Base-by-base conservation (phyloP, 2,888 invertebrate genomes). In the Dione juno region DNA sequence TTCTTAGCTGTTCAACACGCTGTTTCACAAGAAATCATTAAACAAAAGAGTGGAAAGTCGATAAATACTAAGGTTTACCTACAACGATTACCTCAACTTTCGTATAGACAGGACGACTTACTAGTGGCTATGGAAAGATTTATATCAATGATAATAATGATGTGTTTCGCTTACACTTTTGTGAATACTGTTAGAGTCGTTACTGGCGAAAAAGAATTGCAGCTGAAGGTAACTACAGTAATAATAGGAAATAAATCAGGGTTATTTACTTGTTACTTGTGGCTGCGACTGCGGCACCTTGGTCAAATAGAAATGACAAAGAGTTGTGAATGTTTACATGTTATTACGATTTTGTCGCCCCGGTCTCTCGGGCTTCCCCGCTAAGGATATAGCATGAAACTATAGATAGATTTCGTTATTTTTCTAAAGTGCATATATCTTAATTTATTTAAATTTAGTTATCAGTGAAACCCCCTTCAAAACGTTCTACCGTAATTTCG, bases 111-210 rank as follows among this genome's bases (percentile, higher is more conserved):
- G 63, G 97, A 98, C 85, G 92, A 94, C 8, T 89, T 97, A 61
- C 84, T 97, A 3, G 86, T 94, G 50, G 95, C 96, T 0, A 86
- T 97, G 59, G 94, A 96, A 81, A 88, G 93, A 65, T 95, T 96
- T 80, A 94, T 98, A 75, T 96, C 97, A 0, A 93, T 97, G 80
- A 95, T 98, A 61, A 94, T 98, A 43, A 94, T 97, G 92, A 89
- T 98, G 57, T 96, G 97, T 82, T 98, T 97, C 82, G 95, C 97
- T 7, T 97, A 97, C 83, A 95, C 96, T 0, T 96, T 96, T 77
- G 96, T 97, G 19, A 97, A 96, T 81, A 97, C 96, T 35, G 96
- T 96, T 7, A 96, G 96, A 87, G 95, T 94, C 57, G 94, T 97
- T 28, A 95, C 96, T 0, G 94, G 95, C 40, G 97, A 97, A 82